These are phyloP conservation scores for Chiroxiphia lanceolata DNA, from an alignment of 2,797 vertebrate genomes.

Conservation along the genomic window DNA sequence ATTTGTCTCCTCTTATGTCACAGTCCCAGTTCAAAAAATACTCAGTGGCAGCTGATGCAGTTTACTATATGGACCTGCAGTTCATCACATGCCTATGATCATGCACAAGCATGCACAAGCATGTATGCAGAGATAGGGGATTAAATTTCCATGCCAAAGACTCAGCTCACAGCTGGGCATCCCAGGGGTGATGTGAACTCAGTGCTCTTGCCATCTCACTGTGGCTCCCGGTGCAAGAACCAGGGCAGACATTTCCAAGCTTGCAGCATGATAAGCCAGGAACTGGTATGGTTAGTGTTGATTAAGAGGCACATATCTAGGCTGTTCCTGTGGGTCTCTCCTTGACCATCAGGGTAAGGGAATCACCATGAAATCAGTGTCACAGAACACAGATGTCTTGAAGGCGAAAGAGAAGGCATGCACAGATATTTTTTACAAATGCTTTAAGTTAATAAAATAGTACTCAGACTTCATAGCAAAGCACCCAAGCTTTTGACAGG, in stretches of 20 bases:
- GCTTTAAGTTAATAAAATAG: background rate
- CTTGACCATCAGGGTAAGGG: background rate
- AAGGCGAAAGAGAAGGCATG: background rate
- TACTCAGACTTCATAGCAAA: background rate
- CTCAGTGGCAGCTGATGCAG: background rate
- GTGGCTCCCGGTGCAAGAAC: fast-evolving
- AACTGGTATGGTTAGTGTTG: fast-evolving
- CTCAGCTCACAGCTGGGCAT: background rate
- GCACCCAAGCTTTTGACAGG: background rate
- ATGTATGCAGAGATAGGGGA: background rate
- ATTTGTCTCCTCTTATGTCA: background rate
- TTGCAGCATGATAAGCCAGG: background rate
- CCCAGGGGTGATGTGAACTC: background rate
- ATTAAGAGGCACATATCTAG: fast-evolving
- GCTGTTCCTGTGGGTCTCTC: background rate
- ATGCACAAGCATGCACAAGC: no score
- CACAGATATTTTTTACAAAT: background rate
- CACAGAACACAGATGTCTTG: background rate
- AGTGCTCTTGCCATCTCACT: background rate
- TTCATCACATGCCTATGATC: background rate
- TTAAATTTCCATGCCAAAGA: background rate
- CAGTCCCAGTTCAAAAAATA: background rate
- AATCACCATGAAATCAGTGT: background rate
- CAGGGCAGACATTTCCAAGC: background rate
- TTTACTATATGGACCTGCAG: background rate